Percentiles rank a stretch among this genome's conserved stretches.
These are phyloP conservation scores for Amphipoea oculea DNA, from an alignment of 2,888 invertebrate species.

Conservation along the genomic window DNA sequence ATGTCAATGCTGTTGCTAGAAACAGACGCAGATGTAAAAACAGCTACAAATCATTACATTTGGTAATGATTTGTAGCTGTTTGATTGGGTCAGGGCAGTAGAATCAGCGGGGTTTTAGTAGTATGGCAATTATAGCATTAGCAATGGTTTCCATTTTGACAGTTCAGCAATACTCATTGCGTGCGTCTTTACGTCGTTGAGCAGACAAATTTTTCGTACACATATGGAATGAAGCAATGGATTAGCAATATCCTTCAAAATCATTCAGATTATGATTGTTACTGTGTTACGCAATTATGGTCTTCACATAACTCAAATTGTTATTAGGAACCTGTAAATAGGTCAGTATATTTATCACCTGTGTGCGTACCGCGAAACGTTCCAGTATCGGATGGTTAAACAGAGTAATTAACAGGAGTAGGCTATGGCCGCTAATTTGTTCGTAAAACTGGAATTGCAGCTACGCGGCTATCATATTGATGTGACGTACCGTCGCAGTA, in stretches of 20 bases:
- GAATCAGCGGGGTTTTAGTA: neutral
- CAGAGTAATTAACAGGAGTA: conserved; percentile 47
- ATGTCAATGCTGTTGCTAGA: conserved; percentile 58
- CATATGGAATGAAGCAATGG: neutral
- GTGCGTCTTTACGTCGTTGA: too few relatives aligned
- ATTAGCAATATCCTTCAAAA: too few relatives aligned
- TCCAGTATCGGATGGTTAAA: conserved; percentile 33
- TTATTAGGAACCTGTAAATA: conserved; percentile 19
- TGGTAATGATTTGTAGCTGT: neutral
- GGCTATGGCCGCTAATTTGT: conserved; percentile 49
- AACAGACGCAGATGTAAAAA: conserved; percentile 47
- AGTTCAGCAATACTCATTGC: too few relatives aligned
- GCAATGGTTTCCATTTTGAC: neutral
- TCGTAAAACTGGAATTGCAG: conserved; percentile 19
- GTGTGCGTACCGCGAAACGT: conserved; percentile 28
- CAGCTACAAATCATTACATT: conserved; percentile 46
- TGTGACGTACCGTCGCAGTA: neutral
- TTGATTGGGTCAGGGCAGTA: neutral
- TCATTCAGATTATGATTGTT: too few relatives aligned
- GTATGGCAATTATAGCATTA: neutral
- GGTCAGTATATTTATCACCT: conserved; percentile 46
- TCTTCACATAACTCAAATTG: conserved; percentile 7
- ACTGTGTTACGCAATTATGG: neutral
- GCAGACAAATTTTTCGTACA: neutral
- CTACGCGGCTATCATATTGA: conserved; percentile 17